Base-by-base conservation (phyloP, 2,797 vertebrate species). In the Ispidina lecontei region DNA sequence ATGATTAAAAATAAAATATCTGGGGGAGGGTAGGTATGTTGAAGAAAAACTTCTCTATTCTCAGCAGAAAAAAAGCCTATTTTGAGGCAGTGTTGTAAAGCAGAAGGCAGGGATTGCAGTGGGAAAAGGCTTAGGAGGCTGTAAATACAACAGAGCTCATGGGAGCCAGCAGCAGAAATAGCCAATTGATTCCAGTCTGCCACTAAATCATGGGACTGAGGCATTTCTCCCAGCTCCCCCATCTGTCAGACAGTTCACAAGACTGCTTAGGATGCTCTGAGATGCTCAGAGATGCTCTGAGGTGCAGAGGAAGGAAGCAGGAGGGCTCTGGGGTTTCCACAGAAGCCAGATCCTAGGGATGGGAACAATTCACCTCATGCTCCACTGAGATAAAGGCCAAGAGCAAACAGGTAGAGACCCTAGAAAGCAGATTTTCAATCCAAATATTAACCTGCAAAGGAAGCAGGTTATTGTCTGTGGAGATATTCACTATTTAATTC, bases 1-100 rank as follows among this genome's bases (percentile, higher is more conserved):
- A 93, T 37, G 59, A 95, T 85, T 95, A 77, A 93, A 95, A 84
- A 52, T 72, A 82, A 94, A 55, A 69, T 39, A 78, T 18, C 33
- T 37, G 85, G 75, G 62, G 84, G 65, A 91, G 62, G 58, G 65
- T 13, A 93, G 60, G 49, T 70, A 94, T 94, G 79, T 62, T 67
- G 60, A 95, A 93, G 89, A 76, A 88, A 91, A 93, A 47, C 64
- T 83, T 72, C 63, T 72, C 89, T 76, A 55, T 64, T 87, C 86
- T 90, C 85, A 75, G 58, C 67, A 87, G 78, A 51, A 62, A 76
- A 77, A 26, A 15, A 59, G 94, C 64, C 76, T 58, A 67, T 90
- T 91, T 84, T 63, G 62, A 91, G 79, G 65, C 69, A 89, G 46
- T 33, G 35, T 63, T 59, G 73, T 55, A 68, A 85, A 72, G 47